Percentiles rank a stretch among this genome's conserved stretches.
phyloP scores from a whole-genome alignment of 92 coral and sea anemone species.

The Phymanthus crucifer region DNA sequence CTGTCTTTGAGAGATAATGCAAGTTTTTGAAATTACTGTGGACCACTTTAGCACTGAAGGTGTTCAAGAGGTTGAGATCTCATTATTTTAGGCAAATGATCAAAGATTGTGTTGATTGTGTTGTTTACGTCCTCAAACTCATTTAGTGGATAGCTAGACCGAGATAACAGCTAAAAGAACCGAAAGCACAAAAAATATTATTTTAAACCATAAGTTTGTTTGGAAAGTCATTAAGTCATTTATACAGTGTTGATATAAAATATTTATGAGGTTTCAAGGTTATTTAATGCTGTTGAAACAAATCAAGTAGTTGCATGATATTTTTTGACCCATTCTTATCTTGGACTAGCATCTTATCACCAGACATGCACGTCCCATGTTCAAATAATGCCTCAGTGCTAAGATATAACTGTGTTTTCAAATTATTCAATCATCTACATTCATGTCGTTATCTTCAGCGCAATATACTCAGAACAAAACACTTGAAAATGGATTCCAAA shows the following conservation, averaged over 20 bases:
- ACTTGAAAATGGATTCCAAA: too few species aligned
- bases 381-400: not conserved
- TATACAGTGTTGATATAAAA: conserved; percentile 1
- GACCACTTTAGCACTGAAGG: not conserved
- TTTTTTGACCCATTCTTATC: not conserved
- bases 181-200: not conserved
- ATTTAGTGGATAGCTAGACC: too few species aligned
- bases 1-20: conserved; percentile 7
- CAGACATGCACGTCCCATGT: not conserved
- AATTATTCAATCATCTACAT: not conserved
- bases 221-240: not conserved
- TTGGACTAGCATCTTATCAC: not conserved
- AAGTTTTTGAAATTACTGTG: not conserved
- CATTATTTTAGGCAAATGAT: not conserved
- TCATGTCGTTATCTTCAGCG: too few species aligned
- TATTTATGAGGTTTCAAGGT: not conserved
- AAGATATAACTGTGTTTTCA: not conserved
- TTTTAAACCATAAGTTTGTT: not conserved
- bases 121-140: not conserved
- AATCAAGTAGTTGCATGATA: not conserved
- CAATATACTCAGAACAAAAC: too few species aligned
- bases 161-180: not conserved
- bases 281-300: not conserved
- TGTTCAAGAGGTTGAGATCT: not conserved
- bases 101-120: not conserved